Conservation (phyloP, 1,140 invertebrate species). For the Tetranychus urticae region DNA sequence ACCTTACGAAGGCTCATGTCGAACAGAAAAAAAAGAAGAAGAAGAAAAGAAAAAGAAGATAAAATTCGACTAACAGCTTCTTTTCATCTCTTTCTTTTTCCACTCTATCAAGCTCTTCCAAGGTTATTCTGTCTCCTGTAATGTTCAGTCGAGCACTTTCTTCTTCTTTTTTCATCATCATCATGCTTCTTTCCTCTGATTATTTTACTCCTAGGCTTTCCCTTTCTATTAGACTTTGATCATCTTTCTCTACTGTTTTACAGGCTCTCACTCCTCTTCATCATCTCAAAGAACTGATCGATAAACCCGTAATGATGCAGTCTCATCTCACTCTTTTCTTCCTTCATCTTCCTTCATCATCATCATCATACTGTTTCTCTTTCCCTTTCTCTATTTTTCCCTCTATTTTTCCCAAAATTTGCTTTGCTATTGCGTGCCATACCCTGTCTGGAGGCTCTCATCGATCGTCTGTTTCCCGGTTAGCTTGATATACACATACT, state of each 20-base stretch:
- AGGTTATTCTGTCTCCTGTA: background rate
- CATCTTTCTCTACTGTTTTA: background rate
- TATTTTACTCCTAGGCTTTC: background rate
- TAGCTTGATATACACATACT: background rate
- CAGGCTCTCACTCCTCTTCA: background rate
- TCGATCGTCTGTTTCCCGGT: background rate
- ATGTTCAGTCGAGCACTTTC: background rate
- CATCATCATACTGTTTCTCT: background rate
- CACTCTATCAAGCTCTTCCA: background rate
- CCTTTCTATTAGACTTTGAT: background rate
- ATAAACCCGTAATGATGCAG: background rate
- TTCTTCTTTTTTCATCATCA: background rate
- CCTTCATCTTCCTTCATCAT: background rate
- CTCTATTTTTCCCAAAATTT: background rate
- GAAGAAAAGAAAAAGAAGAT: background rate
- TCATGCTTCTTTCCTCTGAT: background rate
- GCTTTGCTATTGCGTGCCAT: background rate
- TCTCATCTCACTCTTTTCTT: background rate
- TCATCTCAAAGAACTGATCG: background rate
- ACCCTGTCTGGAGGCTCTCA: background rate
- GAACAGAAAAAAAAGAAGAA: background rate
- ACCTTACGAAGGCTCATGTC: background rate
- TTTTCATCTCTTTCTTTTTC: background rate
- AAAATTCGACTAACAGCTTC: background rate
- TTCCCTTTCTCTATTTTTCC: background rate